These are phyloP conservation scores for Strigops habroptila DNA, from an alignment of 2,113 vertebrate species.

Conservation along the genomic window DNA sequence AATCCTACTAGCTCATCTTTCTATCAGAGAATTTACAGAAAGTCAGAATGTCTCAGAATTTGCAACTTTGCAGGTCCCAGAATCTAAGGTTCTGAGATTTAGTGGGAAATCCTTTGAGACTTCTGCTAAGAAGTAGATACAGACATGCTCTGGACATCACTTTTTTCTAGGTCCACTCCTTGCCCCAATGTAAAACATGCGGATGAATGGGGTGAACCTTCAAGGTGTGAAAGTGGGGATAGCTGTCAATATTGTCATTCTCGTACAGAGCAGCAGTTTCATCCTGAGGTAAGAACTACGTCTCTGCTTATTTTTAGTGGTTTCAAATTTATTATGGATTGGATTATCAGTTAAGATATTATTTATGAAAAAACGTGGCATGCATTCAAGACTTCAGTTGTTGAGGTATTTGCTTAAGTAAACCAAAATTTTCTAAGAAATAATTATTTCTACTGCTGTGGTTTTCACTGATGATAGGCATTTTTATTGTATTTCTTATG, in stretches of 20 bases:
- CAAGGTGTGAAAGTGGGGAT: slow-evolving; percentile 87
- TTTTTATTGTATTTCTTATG: background rate
- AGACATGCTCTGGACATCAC: background rate
- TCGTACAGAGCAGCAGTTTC: slow-evolving; percentile 92
- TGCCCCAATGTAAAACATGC: slow-evolving; percentile 91
- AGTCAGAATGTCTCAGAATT: background rate
- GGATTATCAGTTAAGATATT: background rate
- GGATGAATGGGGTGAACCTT: slow-evolving; percentile 93
- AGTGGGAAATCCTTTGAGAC: background rate
- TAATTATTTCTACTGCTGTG: background rate
- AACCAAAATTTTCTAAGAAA: background rate
- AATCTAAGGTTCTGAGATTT: background rate
- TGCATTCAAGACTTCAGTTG: background rate
- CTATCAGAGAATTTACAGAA: background rate
- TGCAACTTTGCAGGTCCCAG: background rate
- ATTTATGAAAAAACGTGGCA: background rate
- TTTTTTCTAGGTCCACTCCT: slow-evolving; percentile 83
- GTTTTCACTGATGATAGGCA: background rate
- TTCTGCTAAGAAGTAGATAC: background rate
- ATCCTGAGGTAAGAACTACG: slow-evolving; percentile 81
- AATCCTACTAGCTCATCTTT: background rate
- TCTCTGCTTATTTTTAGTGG: background rate
- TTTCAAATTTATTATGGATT: background rate
- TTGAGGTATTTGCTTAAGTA: background rate
- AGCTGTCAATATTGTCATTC: slow-evolving; percentile 90